Evolutionary conservation across 2,888 invertebrate species (phyloP), one percentile per base, ranked within the genome.

Genomic region (Drepanosiphum platanoidis): DNA sequence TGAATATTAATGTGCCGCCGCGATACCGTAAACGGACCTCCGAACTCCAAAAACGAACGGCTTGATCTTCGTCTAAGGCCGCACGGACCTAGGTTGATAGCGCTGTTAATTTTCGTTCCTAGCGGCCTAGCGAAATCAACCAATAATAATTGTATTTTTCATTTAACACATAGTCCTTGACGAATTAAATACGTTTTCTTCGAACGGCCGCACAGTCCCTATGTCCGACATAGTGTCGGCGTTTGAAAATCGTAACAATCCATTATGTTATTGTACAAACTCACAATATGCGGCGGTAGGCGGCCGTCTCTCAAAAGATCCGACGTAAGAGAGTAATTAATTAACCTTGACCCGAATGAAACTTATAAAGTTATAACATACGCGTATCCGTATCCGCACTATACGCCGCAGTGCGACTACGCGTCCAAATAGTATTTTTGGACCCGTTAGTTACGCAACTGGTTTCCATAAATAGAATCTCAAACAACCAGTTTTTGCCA

Each of bases 1-100:
- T 75, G 84, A 84, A 84, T 84, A 75, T 75, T 84, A 84, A 68
- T 84, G 61, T 68, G 46, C 68, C 52, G n/a, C 34, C 13, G 11
- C 34, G 64, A 30, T 83, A 66, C 83, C 83, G 74, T 83, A 66
- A 74, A 66, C 74, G 64, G 15, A 46, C 46, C 64, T 64, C 2
- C 74, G 42, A 83, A 46, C 61, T 18, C 46, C 32, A 34, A 74
- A 74, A 74, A 34, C 74, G 46, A 81, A 81, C 81, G 72, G 61
- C 72, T 81, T 22, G 36, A 30, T 71, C 70, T n/a, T 81, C 4
- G 3, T 22, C 39, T 81, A 61, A 81, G 81, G 81, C 72, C 71
- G 61, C 61, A 30, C 61, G 13, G 71, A 70, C n/a, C n/a, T n/a
- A n/a, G n/a, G n/a, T 18, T 18, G 46, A 1, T 46, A 1, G 46